phyloP scores from a whole-genome alignment of 2,113 vertebrate species.

The Petaurus breviceps region DNA sequence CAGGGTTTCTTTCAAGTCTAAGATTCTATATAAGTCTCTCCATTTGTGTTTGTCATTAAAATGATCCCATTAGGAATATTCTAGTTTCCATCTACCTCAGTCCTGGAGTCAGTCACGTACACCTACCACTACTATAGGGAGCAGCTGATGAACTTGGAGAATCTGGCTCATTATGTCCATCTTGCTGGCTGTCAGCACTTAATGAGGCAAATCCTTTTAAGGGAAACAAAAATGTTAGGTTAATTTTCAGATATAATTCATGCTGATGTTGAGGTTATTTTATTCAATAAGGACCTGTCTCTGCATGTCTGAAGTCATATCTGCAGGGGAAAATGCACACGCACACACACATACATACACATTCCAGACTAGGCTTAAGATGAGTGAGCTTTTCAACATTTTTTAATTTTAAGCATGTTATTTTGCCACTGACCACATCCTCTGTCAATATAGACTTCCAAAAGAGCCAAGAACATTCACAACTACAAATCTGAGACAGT shows the following conservation, averaged over 20 bases:
- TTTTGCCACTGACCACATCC: neutral
- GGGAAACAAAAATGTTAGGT: conserved; percentile 13
- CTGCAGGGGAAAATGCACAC: neutral
- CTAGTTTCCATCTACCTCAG: neutral
- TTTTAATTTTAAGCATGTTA: neutral
- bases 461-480: neutral
- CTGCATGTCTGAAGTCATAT: neutral
- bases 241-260: conserved; percentile 3
- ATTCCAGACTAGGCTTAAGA: conserved; percentile 22
- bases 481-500: neutral
- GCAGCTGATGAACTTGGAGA: neutral
- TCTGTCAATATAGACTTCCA: neutral
- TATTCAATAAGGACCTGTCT: neutral
- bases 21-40: neutral
- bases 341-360: neutral
- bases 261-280: neutral
- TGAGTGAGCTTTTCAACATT: neutral
- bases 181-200: neutral
- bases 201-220: neutral
- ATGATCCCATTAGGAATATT: neutral
- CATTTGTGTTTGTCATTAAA: neutral
- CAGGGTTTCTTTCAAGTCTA: neutral
- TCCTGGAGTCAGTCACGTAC: neutral
- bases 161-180: neutral
- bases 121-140: neutral